Conservation (phyloP, 2,113 vertebrate species). For the Meriones unguiculatus region DNA sequence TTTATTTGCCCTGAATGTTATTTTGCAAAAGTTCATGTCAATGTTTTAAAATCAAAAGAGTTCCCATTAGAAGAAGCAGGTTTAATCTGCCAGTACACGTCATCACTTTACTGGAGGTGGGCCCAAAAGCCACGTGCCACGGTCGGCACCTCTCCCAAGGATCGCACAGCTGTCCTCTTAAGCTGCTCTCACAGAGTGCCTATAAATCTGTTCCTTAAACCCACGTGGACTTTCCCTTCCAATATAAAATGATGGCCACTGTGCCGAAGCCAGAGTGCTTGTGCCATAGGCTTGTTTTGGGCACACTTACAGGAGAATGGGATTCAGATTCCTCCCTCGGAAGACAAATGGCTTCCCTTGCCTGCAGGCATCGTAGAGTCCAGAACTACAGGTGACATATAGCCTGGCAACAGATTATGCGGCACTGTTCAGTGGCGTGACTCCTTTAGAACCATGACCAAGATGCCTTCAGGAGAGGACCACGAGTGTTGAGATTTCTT, state of each 20-base stretch:
- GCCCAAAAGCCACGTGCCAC: neutral
- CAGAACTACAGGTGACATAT: neutral
- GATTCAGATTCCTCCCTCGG: neutral
- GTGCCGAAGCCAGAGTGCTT: neutral
- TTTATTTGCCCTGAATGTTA: conserved; percentile 21
- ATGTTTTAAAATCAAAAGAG: conserved; percentile 59
- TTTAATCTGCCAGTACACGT: neutral
- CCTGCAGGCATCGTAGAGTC: fast-evolving
- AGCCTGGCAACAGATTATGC: neutral
- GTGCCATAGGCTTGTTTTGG: neutral
- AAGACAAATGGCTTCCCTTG: neutral
- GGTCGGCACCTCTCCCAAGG: neutral
- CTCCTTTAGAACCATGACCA: neutral
- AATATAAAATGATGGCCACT: neutral
- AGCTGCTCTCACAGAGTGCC: neutral
- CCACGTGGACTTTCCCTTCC: neutral
- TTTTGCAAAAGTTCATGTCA: conserved; percentile 43
- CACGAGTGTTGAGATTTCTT: neutral
- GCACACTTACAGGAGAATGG: neutral
- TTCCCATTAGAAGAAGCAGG: conserved; percentile 7
- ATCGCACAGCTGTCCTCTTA: neutral
- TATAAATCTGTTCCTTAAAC: neutral
- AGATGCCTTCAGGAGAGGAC: neutral
- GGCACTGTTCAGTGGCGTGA: neutral
- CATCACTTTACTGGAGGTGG: neutral